Evolutionary conservation across 2,797 vertebrate species (phyloP).

Genomic region (Xerus rutilus): DNA sequence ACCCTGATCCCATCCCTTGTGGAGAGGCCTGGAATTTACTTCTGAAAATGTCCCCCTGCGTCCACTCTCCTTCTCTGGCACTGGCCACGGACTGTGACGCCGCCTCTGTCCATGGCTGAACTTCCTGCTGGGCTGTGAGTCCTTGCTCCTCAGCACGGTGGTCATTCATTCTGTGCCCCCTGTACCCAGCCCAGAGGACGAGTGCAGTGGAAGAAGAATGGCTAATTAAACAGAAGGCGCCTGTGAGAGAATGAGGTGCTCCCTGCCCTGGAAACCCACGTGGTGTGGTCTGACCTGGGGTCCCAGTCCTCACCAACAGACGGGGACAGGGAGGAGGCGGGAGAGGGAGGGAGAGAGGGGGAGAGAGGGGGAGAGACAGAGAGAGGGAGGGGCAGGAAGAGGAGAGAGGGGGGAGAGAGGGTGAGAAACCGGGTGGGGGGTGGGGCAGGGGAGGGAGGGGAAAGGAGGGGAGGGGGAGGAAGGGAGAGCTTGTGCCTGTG

Average conservation of each 20-base stretch:
- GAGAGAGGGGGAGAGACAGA: too few relatives aligned
- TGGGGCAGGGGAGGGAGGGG: too few relatives aligned
- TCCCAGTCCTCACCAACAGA: background rate
- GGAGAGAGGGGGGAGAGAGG: too few relatives aligned
- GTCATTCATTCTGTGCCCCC: background rate
- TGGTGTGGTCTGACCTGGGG: background rate
- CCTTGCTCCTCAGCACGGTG: background rate
- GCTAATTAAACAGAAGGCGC: background rate
- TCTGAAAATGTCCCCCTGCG: background rate
- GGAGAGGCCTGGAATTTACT: background rate
- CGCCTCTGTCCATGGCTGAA: too few relatives aligned
- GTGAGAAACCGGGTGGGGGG: too few relatives aligned
- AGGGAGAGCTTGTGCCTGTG: too few relatives aligned
- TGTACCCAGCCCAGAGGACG: background rate
- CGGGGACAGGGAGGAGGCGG: too few relatives aligned
- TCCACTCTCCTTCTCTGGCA: background rate
- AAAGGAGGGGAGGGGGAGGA: too few relatives aligned
- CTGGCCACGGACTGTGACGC: background rate
- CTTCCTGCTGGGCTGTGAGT: background rate
- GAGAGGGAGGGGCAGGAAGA: too few relatives aligned
- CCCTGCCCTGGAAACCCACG: background rate
- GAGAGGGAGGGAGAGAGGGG: too few relatives aligned
- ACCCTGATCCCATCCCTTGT: too few relatives aligned
- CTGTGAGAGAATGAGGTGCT: background rate
- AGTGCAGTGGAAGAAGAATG: background rate